These are phyloP conservation scores for Himalopsyche anomala DNA, from an alignment of 2,888 invertebrate genomes.

Conservation along the genomic window DNA sequence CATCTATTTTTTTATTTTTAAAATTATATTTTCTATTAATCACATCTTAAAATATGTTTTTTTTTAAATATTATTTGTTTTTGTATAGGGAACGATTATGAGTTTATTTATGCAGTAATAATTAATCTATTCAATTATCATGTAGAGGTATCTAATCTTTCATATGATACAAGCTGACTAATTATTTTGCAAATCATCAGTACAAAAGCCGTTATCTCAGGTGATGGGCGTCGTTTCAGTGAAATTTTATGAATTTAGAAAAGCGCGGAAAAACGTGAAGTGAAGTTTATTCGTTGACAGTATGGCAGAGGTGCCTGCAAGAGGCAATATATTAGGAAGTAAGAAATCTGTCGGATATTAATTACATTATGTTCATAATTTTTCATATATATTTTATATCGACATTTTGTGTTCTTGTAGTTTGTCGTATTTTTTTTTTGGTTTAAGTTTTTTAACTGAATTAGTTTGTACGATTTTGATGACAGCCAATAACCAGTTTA, in stretches of 20 bases:
- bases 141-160: background rate
- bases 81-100: no score
- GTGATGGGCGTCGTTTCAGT: background rate
- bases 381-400: background rate
- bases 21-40: no score
- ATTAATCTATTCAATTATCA: no score
- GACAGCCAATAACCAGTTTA: no score
- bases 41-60: no score
- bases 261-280: constrained; percentile 30
- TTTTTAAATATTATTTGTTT: no score
- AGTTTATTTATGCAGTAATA: no score
- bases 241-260: background rate
- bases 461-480: no score
- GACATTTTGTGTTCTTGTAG: no score
- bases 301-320: constrained; percentile 77
- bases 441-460: no score
- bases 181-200: background rate
- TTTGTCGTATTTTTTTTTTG: no score
- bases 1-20: no score
- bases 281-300: background rate
- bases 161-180: background rate
- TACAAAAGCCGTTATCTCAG: background rate
- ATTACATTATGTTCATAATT: constrained; percentile 7
- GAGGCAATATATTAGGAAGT: constrained; percentile 71
- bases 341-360: constrained; percentile 19